phyloP scores from a whole-genome alignment of 2,797 vertebrate species.

The Danio jaintianensis region DNA sequence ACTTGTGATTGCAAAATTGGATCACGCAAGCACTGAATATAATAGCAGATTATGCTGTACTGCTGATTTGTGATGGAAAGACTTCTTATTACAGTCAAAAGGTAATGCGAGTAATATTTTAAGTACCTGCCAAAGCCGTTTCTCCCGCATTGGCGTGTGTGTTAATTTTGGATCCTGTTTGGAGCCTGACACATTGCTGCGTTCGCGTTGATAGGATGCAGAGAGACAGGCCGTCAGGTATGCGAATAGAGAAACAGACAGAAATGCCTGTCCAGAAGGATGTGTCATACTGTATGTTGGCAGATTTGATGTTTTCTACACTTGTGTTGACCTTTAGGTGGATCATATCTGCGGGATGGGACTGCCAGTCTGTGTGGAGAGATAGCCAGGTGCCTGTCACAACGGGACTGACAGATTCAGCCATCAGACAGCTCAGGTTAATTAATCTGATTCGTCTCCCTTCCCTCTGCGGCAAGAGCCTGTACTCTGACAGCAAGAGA shows the following conservation, averaged over 20 bases:
- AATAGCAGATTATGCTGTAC: not conserved
- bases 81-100: no score
- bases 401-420: conserved; percentile 10
- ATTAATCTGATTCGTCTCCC: conserved; percentile 38
- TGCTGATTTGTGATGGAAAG: not conserved
- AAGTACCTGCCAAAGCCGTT: not conserved
- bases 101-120: not conserved
- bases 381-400: conserved; percentile 46
- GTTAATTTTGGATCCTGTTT: not conserved
- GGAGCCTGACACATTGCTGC: not conserved
- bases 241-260: conserved; percentile 4
- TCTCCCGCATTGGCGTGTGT: not conserved
- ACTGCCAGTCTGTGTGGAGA: conserved; percentile 23
- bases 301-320: conserved; percentile 14
- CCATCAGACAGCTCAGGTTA: conserved; percentile 36
- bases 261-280: not conserved
- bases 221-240: conserved; percentile 1
- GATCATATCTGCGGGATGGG: conserved; percentile 9
- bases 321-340: conserved; percentile 21
- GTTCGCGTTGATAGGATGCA: not conserved
- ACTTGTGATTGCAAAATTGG: not conserved
- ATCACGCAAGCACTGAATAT: not conserved
- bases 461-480: not conserved
- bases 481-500: no score
- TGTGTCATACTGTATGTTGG: conserved; percentile 17